Evolutionary conservation across 1,140 invertebrate genomes (phyloP).

Genomic region (Antheraea pernyi): DNA sequence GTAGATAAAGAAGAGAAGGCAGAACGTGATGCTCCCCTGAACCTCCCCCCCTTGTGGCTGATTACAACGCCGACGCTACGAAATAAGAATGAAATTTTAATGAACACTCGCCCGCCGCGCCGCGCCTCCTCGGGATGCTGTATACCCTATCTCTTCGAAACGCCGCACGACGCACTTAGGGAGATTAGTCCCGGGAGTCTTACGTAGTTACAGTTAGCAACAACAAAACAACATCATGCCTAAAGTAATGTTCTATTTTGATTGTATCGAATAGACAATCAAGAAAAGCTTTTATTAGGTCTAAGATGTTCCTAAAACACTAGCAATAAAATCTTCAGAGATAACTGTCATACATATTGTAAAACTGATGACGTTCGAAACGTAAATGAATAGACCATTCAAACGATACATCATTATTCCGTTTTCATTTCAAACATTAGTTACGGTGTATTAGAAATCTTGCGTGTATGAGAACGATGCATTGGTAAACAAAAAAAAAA

Average conservation of each 20-base stretch:
- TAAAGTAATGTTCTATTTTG: background rate
- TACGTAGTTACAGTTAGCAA: constrained; percentile 41
- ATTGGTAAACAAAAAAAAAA: constrained; percentile 17
- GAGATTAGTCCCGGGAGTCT: constrained; percentile 73
- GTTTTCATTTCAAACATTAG: background rate
- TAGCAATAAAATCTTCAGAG: no score
- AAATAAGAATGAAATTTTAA: constrained; percentile 79
- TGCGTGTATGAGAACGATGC: background rate
- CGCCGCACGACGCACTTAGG: constrained; percentile 64
- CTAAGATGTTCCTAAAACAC: no score
- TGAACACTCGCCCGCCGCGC: constrained; percentile 46
- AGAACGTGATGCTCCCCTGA: constrained; percentile 36
- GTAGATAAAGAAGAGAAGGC: constrained; percentile 52
- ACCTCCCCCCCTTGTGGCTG: constrained; percentile 52
- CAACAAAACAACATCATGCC: constrained; percentile 31
- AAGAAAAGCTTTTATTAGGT: no score
- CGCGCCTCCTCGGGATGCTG: constrained; percentile 42
- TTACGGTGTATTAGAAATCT: background rate
- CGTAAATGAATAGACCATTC: background rate
- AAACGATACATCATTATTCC: background rate
- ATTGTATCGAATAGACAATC: background rate
- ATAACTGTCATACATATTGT: background rate
- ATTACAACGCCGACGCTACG: constrained; percentile 54
- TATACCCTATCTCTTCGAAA: constrained; percentile 36
- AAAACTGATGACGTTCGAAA: background rate